phyloP scores from a whole-genome alignment of 2,797 vertebrate genomes.

The Rhodeus uyekii region DNA sequence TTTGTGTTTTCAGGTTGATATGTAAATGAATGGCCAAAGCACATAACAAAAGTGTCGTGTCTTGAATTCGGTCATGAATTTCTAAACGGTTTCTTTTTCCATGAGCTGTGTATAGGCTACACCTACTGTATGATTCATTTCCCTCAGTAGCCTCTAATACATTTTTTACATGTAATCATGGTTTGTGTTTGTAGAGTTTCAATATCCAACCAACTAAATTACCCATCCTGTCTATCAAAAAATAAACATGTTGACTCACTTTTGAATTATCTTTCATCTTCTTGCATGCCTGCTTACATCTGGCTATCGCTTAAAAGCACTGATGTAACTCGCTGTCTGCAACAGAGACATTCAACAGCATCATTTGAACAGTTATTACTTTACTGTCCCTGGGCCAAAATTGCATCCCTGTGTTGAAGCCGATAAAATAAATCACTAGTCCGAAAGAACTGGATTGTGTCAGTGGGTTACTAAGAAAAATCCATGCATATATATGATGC shows the following conservation, averaged over 20 bases:
- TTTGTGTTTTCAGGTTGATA: too few species aligned
- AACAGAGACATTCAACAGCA: slow-evolving; percentile 20
- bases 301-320: slow-evolving; percentile 8
- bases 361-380: slow-evolving; percentile 49
- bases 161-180: not conserved
- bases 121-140: not conserved
- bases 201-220: not conserved
- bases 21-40: too few species aligned
- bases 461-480: slow-evolving; percentile 21
- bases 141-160: not conserved
- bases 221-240: slow-evolving; percentile 9
- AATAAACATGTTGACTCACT: not conserved
- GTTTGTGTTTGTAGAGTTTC: not conserved
- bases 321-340: slow-evolving; percentile 28
- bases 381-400: slow-evolving; percentile 44
- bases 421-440: slow-evolving; percentile 42
- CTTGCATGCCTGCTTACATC: not conserved
- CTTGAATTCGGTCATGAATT: not conserved
- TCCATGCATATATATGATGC: not conserved
- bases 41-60: too few species aligned
- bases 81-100: too few species aligned
- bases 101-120: not conserved
- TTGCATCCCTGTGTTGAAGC: slow-evolving; percentile 23
- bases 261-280: slow-evolving; percentile 16
- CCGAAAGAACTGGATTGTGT: slow-evolving; percentile 16